Percentiles rank a stretch among this genome's conserved stretches.
These are phyloP conservation scores for Helarctos malayanus DNA, from an alignment of 2,797 vertebrate genomes.

Conservation along the genomic window DNA sequence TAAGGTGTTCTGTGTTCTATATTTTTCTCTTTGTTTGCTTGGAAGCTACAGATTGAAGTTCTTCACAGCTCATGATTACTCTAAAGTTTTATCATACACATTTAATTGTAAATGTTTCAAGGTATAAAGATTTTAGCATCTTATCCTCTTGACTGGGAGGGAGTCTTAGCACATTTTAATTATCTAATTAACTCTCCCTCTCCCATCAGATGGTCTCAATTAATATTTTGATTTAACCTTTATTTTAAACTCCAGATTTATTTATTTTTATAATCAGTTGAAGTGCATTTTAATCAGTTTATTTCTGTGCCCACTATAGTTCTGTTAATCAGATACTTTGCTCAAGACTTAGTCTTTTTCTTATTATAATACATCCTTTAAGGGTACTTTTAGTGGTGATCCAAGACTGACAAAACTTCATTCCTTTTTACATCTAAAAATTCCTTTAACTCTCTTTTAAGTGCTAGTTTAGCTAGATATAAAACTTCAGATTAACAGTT, in stretches of 20 bases:
- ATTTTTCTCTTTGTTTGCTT: slow-evolving; percentile 13
- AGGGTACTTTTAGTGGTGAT: neutral
- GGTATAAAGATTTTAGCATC: slow-evolving; percentile 13
- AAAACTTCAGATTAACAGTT: neutral
- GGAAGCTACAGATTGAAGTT: slow-evolving; percentile 1
- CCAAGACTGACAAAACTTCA: neutral
- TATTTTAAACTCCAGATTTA: slow-evolving; percentile 16
- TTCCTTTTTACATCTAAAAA: neutral
- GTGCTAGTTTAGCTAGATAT: slow-evolving; percentile 19
- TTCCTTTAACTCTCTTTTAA: neutral
- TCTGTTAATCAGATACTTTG: neutral
- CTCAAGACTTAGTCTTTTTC: slow-evolving; percentile 9
- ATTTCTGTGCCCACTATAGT: slow-evolving; percentile 4
- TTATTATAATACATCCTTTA: slow-evolving; percentile 23
- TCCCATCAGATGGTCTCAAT: neutral
- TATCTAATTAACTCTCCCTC: neutral
- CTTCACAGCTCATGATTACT: neutral
- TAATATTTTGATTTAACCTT: slow-evolving; percentile 39
- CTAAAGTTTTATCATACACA: slow-evolving; percentile 29
- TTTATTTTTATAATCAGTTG: slow-evolving; percentile 24
- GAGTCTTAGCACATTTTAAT: slow-evolving; percentile 35
- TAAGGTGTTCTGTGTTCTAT: neutral
- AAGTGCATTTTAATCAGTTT: slow-evolving; percentile 50
- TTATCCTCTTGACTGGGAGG: neutral
- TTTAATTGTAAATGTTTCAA: slow-evolving; percentile 18